These are phyloP conservation scores for Apocheima hispidaria DNA, from an alignment of 2,888 invertebrate species.

Conservation along the genomic window DNA sequence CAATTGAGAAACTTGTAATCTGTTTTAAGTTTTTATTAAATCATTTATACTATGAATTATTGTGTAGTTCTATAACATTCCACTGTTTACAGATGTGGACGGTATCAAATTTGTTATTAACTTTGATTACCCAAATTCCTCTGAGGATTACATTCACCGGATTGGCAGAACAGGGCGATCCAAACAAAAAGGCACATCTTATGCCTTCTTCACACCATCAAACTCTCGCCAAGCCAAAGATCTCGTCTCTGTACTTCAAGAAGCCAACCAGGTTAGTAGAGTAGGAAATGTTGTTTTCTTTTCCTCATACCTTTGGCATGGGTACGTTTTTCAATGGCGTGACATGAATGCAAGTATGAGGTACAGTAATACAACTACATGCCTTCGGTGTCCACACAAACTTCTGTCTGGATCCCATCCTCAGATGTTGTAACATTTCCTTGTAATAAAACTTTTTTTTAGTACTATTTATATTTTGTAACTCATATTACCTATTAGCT, in stretches of 20 bases:
- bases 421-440: slow-evolving; percentile 76
- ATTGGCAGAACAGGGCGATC: slow-evolving; percentile 97
- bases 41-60: slow-evolving; percentile 26
- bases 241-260: slow-evolving; percentile 94
- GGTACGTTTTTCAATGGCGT: slow-evolving; percentile 87
- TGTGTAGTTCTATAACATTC: slow-evolving; percentile 22
- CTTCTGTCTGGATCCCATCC: slow-evolving; percentile 91
- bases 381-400: slow-evolving; percentile 92
- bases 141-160: slow-evolving; percentile 98
- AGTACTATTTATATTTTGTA: neutral
- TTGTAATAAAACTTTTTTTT: neutral
- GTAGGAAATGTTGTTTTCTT: slow-evolving; percentile 1
- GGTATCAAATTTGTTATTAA: slow-evolving; percentile 98
- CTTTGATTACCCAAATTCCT: slow-evolving; percentile 97
- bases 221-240: slow-evolving; percentile 96
- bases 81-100: slow-evolving; percentile 92
- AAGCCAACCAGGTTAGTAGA: slow-evolving; percentile 93
- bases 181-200: slow-evolving; percentile 95
- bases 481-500: no score
- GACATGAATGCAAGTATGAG: slow-evolving; percentile 92
- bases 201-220: slow-evolving; percentile 96
- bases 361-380: slow-evolving; percentile 89
- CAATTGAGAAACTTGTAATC: neutral
- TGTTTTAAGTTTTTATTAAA: slow-evolving; percentile 26
- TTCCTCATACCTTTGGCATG: slow-evolving; percentile 92